phyloP scores from a whole-genome alignment of 2,888 invertebrate species.

The Mylabris sibirica region DNA sequence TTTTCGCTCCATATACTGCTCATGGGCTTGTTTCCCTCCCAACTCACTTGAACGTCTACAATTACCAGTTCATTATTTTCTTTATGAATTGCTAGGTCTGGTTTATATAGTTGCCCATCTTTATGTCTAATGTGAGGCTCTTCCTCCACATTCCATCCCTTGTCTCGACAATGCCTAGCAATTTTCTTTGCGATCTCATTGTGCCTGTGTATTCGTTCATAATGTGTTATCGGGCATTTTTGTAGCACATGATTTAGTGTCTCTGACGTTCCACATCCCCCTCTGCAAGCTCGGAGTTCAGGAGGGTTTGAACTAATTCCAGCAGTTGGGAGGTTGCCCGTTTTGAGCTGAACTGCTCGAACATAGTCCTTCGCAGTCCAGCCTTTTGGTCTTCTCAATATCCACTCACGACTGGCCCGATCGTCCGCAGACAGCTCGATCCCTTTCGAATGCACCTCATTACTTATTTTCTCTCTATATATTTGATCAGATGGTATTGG shows the following conservation, averaged over 20 bases:
- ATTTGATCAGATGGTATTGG: too few relatives aligned
- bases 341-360: conserved; percentile 25
- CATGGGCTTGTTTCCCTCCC: conserved; percentile 16
- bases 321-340: conserved; percentile 23
- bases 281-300: conserved; percentile 16
- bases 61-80: not conserved
- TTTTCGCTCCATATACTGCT: conserved; percentile 22
- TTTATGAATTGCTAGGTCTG: conserved; percentile 32
- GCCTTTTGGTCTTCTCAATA: conserved; percentile 27
- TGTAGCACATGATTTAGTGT: conserved; percentile 30
- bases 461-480: too few relatives aligned
- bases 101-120: conserved; percentile 31
- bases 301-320: conserved; percentile 20
- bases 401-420: conserved; percentile 29
- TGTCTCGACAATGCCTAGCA: conserved; percentile 13
- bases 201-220: conserved; percentile 33
- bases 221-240: conserved; percentile 29
- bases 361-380: conserved; percentile 46
- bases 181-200: conserved; percentile 20
- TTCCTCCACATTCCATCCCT: conserved; percentile 23
- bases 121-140: conserved; percentile 30
- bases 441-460: conserved; percentile 1
- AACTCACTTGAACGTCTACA: conserved; percentile 17
- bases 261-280: conserved; percentile 5
- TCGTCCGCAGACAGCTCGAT: conserved; percentile 31